Base-by-base conservation (phyloP, 2,888 invertebrate genomes). In the Caenorhabditis sp. region DNA sequence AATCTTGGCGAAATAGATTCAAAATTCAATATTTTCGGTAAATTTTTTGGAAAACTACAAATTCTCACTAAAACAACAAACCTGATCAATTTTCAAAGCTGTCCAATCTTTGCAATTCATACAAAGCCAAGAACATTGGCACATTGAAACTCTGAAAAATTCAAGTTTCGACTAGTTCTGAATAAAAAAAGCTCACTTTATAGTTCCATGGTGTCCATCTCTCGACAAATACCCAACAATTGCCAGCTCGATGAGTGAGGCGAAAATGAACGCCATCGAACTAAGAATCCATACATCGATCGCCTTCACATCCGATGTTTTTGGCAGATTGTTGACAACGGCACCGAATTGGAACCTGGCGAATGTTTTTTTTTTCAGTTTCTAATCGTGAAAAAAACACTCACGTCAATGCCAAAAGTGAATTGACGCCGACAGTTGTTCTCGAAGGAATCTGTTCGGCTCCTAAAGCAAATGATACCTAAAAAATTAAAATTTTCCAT, bases 371-470 rank as follows among this genome's bases (percentile, higher is more conserved):
- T 7, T 26, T 20, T 21, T 14, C 3, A 21, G 17, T 17, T 23
- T 20, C 26, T 8, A 1, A 36, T 5, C 14, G 27, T 21, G 56
- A 21, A 5, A 0, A 54, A 49, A 17, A 58, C 64, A 59, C 73
- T 60, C 50, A 84, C 77, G 84, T 86, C 20, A 85, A 59, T 0
- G 85, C 83, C 23, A 85, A 67, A 21, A 87, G 67, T 10, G 87
- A 83, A 59, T 87, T 88, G 52, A 87, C 88, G n/a, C 88, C 88
- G 12, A 88, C 86, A 7, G 86, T 87, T 10, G 88, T 88, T 49
- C 88, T 59, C 0, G 86, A 84, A 7, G 88, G 86, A 58, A 86
- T 85, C 62, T 88, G 85, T 31, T 85, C 83, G 5, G 87, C 81
- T 7, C 88, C 88, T 27, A 88, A 65, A 20, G 84, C 84, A 60